phyloP scores from a whole-genome alignment of 2,797 vertebrate species.

The Sebastiscus tertius region DNA sequence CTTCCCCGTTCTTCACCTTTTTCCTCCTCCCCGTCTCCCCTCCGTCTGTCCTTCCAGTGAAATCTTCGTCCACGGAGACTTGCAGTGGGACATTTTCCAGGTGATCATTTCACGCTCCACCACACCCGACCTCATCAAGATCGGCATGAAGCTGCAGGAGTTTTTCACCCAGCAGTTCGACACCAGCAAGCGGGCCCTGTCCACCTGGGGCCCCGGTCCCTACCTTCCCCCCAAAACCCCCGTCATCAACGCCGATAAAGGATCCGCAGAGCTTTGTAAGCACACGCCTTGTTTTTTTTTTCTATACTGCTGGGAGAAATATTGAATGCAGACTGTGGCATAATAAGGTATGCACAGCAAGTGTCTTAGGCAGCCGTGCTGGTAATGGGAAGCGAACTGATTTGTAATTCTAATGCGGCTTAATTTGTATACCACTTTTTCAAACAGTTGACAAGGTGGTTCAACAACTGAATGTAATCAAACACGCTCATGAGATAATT shows the following conservation, averaged over 20 bases:
- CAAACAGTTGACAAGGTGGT: conserved; percentile 12
- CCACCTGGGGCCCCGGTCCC: conserved; percentile 97
- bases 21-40: background rate
- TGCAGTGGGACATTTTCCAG: conserved; percentile 99
- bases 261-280: conserved; percentile 91
- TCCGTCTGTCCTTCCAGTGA: conserved; percentile 81
- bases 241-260: conserved; percentile 89
- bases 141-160: conserved; percentile 99
- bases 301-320: background rate
- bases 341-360: conserved; percentile 19
- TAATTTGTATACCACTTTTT: conserved; percentile 42
- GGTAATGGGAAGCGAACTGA: conserved; percentile 28
- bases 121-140: conserved; percentile 98
- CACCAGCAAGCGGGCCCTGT: conserved; percentile 97
- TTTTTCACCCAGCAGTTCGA: conserved; percentile 99
- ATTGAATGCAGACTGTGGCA: conserved; percentile 8
- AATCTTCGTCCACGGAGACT: conserved; percentile 97
- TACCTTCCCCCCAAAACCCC: conserved; percentile 94
- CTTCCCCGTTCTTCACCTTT: background rate
- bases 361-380: background rate
- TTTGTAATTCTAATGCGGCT: conserved; percentile 54
- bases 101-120: conserved; percentile 99
- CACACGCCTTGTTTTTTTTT: background rate
- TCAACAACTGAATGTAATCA: conserved; percentile 43
- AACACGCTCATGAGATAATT: conserved; percentile 19